Base-by-base conservation (phyloP, 1,140 invertebrate species). In the Varroa destructor region DNA sequence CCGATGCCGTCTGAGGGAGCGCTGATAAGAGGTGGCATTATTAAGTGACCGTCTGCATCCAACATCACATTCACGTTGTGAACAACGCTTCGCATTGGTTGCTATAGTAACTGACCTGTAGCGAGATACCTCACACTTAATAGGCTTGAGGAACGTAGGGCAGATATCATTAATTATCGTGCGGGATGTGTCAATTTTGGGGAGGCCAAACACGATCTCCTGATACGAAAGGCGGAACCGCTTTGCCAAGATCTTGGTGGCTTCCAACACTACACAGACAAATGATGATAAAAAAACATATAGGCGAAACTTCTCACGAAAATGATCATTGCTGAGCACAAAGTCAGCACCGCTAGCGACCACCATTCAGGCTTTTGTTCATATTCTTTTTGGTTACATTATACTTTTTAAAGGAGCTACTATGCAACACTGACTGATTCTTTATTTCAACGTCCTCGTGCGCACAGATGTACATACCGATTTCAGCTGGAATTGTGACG, bases 131-230 rank as follows among this genome's bases (percentile, higher is more conserved):
- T 78, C 77, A 76, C 91, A 94, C 78, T 92, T 88, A 0, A 93
- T 88, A 72, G 89, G 88, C 0, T 88, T 87, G 74, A 93, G 84
- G 78, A 89, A 91, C 0, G 89, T 87, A 2, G 91, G 91, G 77
- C 91, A 95, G 0, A 91, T 85, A 74, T 93, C 89, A 6, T 87
- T 82, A 73, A 94, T 89, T 2, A 91, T 81, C 0, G 91, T 93
- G 76, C 90, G 90, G 4, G 88, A 89, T 0, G 90, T 93, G 77
- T 95, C 91, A 74, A 95, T 90, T 42, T 89, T 81, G 0, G 91
- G 91, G 8, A 95, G 78, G 57, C 87, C 88, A 77, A 91, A 90
- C 77, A 93, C 87, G 64, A 93, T 87, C 76, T 92, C 89, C 75
- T 93, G 88, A 75, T 87, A 86, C 0, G 85, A 87, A 37, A 94